These are phyloP conservation scores for Spisula subtruncata DNA, from an alignment of 2,888 invertebrate genomes.

Conservation along the genomic window DNA sequence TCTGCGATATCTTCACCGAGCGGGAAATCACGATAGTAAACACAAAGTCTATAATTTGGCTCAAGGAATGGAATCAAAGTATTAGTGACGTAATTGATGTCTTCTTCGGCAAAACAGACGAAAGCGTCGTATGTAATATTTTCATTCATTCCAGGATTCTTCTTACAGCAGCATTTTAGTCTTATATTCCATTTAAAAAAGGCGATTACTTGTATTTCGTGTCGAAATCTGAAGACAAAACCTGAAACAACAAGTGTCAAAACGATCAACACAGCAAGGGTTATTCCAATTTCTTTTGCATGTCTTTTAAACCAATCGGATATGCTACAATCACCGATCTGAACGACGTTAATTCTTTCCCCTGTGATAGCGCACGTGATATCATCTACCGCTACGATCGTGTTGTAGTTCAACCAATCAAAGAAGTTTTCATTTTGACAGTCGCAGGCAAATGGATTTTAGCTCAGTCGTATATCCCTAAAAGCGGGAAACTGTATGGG, in stretches of 20 bases:
- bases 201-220: constrained; percentile 48
- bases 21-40: constrained; percentile 57
- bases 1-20: constrained; percentile 56
- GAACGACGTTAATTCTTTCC: background rate
- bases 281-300: background rate
- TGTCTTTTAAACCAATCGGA: background rate
- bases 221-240: constrained; percentile 34
- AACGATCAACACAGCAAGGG: background rate
- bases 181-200: constrained; percentile 47
- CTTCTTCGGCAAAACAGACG: constrained; percentile 42
- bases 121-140: constrained; percentile 49
- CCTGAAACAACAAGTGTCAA: background rate
- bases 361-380: background rate
- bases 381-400: constrained; percentile 7
- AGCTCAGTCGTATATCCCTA: background rate
- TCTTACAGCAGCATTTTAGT: constrained; percentile 19
- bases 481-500: background rate
- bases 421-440: constrained; percentile 38
- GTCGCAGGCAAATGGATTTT: constrained; percentile 20
- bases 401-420: constrained; percentile 21
- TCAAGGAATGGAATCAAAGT: constrained; percentile 42
- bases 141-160: background rate
- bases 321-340: background rate
- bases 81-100: constrained; percentile 30
- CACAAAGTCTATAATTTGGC: constrained; percentile 48